A percentile compares a stretch with the other conserved stretches of the same genome.
phyloP scores from a whole-genome alignment of 1,140 invertebrate species.

The Tigriopus japonicus region DNA sequence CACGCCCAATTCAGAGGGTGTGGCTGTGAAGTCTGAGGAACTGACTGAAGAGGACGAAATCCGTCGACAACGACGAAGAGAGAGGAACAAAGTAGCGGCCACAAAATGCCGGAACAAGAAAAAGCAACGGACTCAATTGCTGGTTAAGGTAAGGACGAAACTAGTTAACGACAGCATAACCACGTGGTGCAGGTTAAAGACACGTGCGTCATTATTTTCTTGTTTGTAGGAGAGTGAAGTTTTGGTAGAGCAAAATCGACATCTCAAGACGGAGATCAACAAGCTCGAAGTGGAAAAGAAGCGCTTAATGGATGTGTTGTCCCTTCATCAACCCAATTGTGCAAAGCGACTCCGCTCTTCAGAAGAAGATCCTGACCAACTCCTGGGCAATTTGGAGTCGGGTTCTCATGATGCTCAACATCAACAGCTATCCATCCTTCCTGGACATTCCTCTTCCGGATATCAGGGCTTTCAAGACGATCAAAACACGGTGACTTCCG shows the following conservation, averaged over 20 bases:
- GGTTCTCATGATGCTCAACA: too few species aligned
- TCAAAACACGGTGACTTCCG: too few species aligned
- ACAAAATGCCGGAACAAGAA: conserved; percentile 89
- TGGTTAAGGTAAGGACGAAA: conserved; percentile 23
- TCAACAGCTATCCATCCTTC: too few species aligned
- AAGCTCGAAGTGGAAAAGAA: conserved; percentile 1
- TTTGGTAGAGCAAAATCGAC: background rate
- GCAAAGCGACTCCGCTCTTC: background rate
- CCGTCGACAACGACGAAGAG: conserved; percentile 51
- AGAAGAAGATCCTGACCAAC: too few species aligned
- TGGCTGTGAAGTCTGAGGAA: background rate
- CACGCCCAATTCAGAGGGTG: background rate
- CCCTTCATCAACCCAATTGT: background rate
- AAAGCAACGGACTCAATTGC: conserved; percentile 60
- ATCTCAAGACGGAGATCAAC: background rate
- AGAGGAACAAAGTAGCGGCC: conserved; percentile 83
- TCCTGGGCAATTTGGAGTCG: too few species aligned
- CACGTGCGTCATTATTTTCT: too few species aligned
- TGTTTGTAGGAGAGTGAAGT: background rate
- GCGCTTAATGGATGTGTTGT: background rate
- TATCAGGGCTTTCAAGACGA: too few species aligned
- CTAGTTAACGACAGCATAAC: background rate
- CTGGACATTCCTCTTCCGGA: too few species aligned
- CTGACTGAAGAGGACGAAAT: conserved; percentile 80
- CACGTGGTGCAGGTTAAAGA: too few species aligned